Base-by-base conservation (phyloP, 2,797 vertebrate species). In the Sebastes goodei region DNA sequence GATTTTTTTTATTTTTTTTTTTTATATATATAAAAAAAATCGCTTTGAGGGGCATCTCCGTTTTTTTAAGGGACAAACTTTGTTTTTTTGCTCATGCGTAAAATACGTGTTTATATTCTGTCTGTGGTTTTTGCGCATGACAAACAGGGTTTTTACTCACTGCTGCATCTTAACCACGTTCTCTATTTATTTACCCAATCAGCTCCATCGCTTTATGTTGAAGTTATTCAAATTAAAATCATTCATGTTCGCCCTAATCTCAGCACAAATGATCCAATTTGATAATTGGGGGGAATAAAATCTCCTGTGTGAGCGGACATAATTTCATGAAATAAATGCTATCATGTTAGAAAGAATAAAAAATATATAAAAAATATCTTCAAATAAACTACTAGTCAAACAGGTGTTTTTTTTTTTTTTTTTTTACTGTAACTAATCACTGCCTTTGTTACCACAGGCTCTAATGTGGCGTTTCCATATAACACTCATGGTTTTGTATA, bases 351-450 rank as follows among this genome's bases (percentile, higher is more conserved):
- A 63, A 12, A 70, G 6, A 76, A 33, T 49, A 17, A 30, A 49
- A 76, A 46, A 29, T 10, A 10, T 21, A 9, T 10, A 1, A 8
- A 14, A 69, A 49, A 15, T 21, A 3, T 53, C 6, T 56, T 10
- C 8, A 35, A 33, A 57, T 49, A 11, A 49, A 78, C 55, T 12
- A 32, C n/a, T 2, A 2, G 63, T 67, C n/a, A 70, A 75, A 83
- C 83, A 86, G 69, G 81, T 82, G 67, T 5, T 63, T 80, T 55
- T 74, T 6, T 62, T 55, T 74, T 6, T 62, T 74, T 62, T 80
- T 60, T 80, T 61, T 74, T 62, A 25, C 25, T 46, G 70, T 76
- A 21, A 67, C 25, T 74, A 35, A 23, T 35, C 25, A 3, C 17
- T 56, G 29, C 53, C 6, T 62, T 30, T 74, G 17, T 38, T 30